Percentiles rank a stretch among this genome's conserved stretches.
Conservation (phyloP, 2,888 invertebrate species). For the Ichneumoninae sp. region DNA sequence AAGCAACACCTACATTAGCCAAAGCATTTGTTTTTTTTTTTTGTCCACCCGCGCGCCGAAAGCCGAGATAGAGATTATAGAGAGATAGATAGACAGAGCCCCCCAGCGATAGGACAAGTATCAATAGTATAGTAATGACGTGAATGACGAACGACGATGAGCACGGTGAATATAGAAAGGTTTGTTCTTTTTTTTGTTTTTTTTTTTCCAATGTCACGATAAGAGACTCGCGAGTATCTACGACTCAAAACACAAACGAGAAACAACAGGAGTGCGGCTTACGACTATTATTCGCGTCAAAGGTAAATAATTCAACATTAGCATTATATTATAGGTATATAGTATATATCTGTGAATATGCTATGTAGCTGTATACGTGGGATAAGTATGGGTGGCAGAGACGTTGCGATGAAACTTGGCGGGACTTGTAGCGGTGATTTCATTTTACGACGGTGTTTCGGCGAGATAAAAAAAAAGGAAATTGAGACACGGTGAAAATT, state of each 20-base stretch:
- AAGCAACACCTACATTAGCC: constrained; percentile 78
- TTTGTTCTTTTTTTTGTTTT: constrained; percentile 1
- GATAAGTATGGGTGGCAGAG: constrained; percentile 2
- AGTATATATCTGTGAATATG: constrained; percentile 9
- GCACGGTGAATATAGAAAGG: constrained; percentile 12
- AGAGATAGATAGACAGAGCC: constrained; percentile 29
- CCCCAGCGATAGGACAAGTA: constrained; percentile 15
- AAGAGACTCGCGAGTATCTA: constrained; percentile 47
- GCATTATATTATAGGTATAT: constrained; percentile 3
- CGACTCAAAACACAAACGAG: constrained; percentile 38
- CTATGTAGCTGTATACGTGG: constrained; percentile 10
- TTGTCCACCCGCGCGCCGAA: constrained; percentile 24
- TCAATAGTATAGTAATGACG: constrained; percentile 31
- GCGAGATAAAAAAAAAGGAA: constrained; percentile 1
- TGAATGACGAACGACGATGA: constrained; percentile 23
- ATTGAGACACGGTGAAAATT: constrained; percentile 8
- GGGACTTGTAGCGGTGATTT: constrained; percentile 28
- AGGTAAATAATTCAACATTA: constrained; percentile 5
- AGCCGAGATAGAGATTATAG: constrained; percentile 32
- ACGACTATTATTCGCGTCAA: constrained; percentile 21
- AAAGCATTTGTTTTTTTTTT: constrained; percentile 37
- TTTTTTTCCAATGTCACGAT: constrained; percentile 5
- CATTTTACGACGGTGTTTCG: constrained; percentile 34
- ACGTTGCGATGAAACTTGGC: constrained; percentile 10
- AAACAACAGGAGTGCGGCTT: constrained; percentile 51